Conservation (phyloP, 1,140 invertebrate genomes). For the Drosophila auraria region DNA sequence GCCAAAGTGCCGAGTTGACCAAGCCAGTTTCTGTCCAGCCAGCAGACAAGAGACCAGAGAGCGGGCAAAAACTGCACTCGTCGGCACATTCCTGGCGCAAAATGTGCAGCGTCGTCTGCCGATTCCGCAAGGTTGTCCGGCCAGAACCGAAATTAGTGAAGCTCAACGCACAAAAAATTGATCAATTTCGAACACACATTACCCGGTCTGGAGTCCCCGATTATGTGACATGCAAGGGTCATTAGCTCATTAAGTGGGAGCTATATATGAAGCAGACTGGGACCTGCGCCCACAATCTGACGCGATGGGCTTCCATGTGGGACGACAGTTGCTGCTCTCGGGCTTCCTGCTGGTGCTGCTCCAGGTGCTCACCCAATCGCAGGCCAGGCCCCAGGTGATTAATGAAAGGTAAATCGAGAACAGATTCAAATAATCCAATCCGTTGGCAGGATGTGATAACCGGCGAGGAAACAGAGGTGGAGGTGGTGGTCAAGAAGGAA, state of each 20-base stretch:
- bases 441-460: constrained; percentile 35
- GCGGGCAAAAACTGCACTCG: constrained; percentile 63
- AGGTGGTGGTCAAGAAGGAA: constrained; percentile 29
- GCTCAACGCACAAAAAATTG: constrained; percentile 50
- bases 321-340: constrained; percentile 49
- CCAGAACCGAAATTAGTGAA: constrained; percentile 31
- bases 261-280: constrained; percentile 53
- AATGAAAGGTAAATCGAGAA: neutral
- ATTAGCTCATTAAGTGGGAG: constrained; percentile 47
- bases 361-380: constrained; percentile 27
- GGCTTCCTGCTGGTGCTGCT: constrained; percentile 44
- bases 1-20: constrained; percentile 19
- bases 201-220: constrained; percentile 20
- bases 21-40: constrained; percentile 21
- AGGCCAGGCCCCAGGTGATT: constrained; percentile 68
- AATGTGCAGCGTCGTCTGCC: constrained; percentile 40
- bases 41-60: neutral
- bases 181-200: constrained; percentile 58
- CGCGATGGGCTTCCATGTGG: constrained; percentile 58
- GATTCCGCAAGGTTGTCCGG: constrained; percentile 38
- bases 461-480: constrained; percentile 28
- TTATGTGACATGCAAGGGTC: constrained; percentile 65
- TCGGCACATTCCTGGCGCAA: constrained; percentile 70
- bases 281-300: constrained; percentile 3
- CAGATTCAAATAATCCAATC: neutral